These are phyloP conservation scores for Platichthys flesus DNA, from an alignment of 2,113 vertebrate species.

Conservation along the genomic window DNA sequence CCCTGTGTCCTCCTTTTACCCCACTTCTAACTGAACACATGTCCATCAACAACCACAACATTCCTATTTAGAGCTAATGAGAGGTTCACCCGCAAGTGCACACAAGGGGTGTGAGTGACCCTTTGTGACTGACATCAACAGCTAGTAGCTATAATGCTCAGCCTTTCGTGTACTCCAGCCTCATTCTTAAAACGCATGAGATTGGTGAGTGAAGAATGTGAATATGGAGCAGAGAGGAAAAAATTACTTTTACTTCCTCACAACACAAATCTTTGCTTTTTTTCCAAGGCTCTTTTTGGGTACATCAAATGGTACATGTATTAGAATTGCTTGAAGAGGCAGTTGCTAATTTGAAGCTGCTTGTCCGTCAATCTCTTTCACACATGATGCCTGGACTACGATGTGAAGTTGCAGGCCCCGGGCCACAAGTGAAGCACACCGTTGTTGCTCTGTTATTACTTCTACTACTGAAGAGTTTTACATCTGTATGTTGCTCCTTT, in stretches of 20 bases:
- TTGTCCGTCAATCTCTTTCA: constrained; percentile 64
- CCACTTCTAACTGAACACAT: constrained; percentile 27
- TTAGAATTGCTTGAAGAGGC: constrained; percentile 44
- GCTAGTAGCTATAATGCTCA: constrained; percentile 22
- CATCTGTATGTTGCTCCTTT: constrained; percentile 67
- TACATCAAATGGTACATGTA: constrained; percentile 54
- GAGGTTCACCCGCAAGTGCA: constrained; percentile 43
- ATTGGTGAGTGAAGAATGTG: constrained; percentile 8
- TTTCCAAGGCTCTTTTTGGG: background rate
- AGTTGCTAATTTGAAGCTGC: constrained; percentile 59
- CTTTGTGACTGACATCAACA: constrained; percentile 37
- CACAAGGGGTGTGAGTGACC: constrained; percentile 55
- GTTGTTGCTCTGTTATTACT: constrained; percentile 47
- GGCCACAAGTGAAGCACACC: constrained; percentile 49
- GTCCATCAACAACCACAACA: constrained; percentile 53
- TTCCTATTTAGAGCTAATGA: constrained; percentile 70
- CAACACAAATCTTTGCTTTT: too few relatives aligned
- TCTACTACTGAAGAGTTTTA: constrained; percentile 59
- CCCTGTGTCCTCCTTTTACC: constrained; percentile 37
- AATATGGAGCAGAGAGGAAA: background rate
- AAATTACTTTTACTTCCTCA: too few relatives aligned
- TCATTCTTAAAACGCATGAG: constrained; percentile 11
- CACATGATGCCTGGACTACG: constrained; percentile 55
- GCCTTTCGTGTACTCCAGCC: constrained; percentile 14
- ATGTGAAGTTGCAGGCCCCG: constrained; percentile 52